Base-by-base conservation (phyloP, 2,797 vertebrate genomes). In the Lepus oiostolus region DNA sequence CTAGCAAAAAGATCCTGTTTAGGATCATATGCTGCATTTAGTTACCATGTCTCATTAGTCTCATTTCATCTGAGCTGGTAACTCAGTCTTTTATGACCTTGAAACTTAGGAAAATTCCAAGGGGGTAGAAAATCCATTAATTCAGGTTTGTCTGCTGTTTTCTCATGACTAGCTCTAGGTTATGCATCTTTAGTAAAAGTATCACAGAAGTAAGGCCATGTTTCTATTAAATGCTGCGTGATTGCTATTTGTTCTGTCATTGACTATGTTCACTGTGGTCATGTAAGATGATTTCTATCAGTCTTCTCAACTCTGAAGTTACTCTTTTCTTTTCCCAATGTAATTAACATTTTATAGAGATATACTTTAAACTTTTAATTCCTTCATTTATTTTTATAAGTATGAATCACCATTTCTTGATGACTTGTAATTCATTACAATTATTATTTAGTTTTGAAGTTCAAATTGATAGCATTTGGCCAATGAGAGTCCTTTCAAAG, bases 291-390 rank as follows among this genome's bases (percentile, higher is more conserved):
- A 81, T 71, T 84, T 79, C 67, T 85, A 10, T 30, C 72, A 63
- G 47, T 65, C 30, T 84, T 88, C 42, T 88, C 75, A 90, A 85
- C 58, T 85, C 60, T 67, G 47, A 90, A 79, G 16, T 90, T 90
- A 79, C 42, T 72, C 21, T 80, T 65, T 85, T 71, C 22, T 42
- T 42, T 42, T 42, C 13, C 7, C 5, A 58, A n/a, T 74, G 28
- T 30, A 80, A 74, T 90, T 90, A 76, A 32, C 62, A 91, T 76
- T 87, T 75, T 82, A 5, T 80, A 24, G 10, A 19, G 17, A 85
- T 3, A 30, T 85, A 60, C 35, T 74, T 80, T 58, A 85, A 85
- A 94, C 28, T 72, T 89, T 85, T 19, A 83, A 75, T 42, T 52
- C 30, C 52, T 88, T 62, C 28, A 68, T 52, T 22, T 24, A 22